These are phyloP conservation scores for Dromius quadrimaculatus DNA, from an alignment of 2,888 invertebrate species.

Conservation along the genomic window DNA sequence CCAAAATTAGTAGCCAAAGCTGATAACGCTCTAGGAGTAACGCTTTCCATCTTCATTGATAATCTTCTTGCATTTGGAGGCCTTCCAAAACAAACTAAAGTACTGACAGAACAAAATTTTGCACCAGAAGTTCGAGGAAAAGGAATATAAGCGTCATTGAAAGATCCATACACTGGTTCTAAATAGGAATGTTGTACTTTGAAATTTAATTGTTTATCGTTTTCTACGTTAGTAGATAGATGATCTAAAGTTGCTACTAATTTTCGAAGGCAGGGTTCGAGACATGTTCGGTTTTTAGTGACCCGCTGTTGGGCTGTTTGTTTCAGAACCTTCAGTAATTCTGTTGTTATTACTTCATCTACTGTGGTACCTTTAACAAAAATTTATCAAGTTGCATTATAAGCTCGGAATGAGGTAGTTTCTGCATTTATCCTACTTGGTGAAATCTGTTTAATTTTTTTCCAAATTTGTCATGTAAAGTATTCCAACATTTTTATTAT, in stretches of 20 bases:
- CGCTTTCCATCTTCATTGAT: constrained; percentile 78
- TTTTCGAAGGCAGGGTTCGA: constrained; percentile 87
- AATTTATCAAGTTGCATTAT: not conserved
- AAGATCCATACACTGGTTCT: constrained; percentile 64
- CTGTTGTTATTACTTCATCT: constrained; percentile 77
- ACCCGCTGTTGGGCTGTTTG: constrained; percentile 86
- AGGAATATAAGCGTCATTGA: constrained; percentile 85
- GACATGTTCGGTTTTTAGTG: constrained; percentile 85
- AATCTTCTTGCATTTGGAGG: constrained; percentile 77
- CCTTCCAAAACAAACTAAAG: constrained; percentile 84
- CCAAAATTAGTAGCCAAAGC: constrained; percentile 71
- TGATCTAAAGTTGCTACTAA: constrained; percentile 75
- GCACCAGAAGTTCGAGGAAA: constrained; percentile 96
- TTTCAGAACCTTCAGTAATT: constrained; percentile 83
- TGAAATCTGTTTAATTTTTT: no score
- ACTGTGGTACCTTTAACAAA: constrained; percentile 62
- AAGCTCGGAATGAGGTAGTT: not conserved
- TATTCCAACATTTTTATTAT: no score
- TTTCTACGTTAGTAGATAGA: constrained; percentile 71
- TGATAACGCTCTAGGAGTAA: constrained; percentile 84
- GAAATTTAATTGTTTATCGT: constrained; percentile 61
- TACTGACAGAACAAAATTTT: constrained; percentile 89
- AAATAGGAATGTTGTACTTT: constrained; percentile 57
- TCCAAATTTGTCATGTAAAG: no score
- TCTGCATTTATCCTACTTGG: not conserved